Evolutionary conservation across 2,888 invertebrate genomes (phyloP).

Genomic region (Leptothorax acervorum): DNA sequence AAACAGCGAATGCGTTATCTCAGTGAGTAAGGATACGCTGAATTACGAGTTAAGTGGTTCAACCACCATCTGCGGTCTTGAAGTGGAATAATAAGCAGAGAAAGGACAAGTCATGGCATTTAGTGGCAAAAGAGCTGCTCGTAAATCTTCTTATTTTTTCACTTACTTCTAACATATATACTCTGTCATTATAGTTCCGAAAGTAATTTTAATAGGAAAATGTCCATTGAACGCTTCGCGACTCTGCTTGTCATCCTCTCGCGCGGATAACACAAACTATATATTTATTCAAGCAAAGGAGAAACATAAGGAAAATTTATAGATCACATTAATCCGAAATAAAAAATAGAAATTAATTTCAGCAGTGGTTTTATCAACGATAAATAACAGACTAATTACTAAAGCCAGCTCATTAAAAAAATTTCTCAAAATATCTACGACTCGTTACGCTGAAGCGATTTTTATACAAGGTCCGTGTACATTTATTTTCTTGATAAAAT

Average conservation of each 20-base stretch:
- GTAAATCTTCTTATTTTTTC: conserved; percentile 25
- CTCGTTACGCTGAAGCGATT: not conserved
- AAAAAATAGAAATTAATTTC: not conserved
- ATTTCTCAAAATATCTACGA: not conserved
- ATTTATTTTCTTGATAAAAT: not conserved
- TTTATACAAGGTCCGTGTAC: too few species aligned
- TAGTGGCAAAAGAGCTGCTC: conserved; percentile 11
- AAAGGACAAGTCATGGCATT: conserved; percentile 42
- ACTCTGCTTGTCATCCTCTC: conserved; percentile 7
- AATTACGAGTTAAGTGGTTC: conserved; percentile 35
- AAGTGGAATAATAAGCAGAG: conserved; percentile 45
- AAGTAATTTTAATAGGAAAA: conserved; percentile 31
- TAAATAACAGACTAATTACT: not conserved
- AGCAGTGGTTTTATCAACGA: not conserved
- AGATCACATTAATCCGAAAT: not conserved
- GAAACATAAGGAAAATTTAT: not conserved
- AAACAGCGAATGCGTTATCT: conserved; percentile 5
- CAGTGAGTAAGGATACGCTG: not conserved
- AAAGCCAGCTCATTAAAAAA: not conserved
- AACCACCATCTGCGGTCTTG: conserved; percentile 28
- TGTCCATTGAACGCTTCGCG: not conserved
- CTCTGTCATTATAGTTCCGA: not conserved
- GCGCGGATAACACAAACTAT: not conserved
- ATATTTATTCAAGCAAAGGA: not conserved
- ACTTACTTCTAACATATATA: conserved; percentile 5